phyloP scores from a whole-genome alignment of 30 jellyfish, hydroid and myxozoan genomes.

The Aurelia coerulea region DNA sequence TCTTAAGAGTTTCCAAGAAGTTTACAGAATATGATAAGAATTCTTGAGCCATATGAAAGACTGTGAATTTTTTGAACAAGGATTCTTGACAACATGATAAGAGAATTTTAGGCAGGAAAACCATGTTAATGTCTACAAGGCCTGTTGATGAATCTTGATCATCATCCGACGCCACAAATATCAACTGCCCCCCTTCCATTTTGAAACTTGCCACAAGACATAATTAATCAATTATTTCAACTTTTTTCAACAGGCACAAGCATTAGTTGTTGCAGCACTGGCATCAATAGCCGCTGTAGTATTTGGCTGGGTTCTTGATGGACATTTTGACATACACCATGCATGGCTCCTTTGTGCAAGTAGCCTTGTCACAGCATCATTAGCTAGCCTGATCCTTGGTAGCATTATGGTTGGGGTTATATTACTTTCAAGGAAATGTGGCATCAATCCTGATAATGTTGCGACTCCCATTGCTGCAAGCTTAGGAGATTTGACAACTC shows the following conservation, averaged over 20 bases:
- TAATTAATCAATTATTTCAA: no score
- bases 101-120: no score
- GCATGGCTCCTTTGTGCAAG: conserved; percentile 97
- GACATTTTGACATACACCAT: conserved; percentile 84
- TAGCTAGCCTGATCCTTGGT: conserved; percentile 93
- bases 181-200: no score
- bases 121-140: no score
- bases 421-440: conserved; percentile 68
- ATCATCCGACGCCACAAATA: no score
- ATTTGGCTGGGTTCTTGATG: conserved; percentile 90
- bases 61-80: no score
- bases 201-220: no score
- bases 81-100: no score
- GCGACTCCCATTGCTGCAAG: conserved; percentile 99
- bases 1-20: no score
- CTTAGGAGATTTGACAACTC: conserved; percentile 93
- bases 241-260: conserved; percentile 82
- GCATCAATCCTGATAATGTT: conserved; percentile 94
- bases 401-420: conserved; percentile 92
- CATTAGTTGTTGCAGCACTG: conserved; percentile 94
- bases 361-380: conserved; percentile 90
- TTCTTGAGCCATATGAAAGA: no score
- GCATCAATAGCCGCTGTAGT: conserved; percentile 95
- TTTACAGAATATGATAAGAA: no score
- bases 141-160: no score